phyloP scores from a whole-genome alignment of 2,888 invertebrate genomes.

The Pristionchus maxplancki region DNA sequence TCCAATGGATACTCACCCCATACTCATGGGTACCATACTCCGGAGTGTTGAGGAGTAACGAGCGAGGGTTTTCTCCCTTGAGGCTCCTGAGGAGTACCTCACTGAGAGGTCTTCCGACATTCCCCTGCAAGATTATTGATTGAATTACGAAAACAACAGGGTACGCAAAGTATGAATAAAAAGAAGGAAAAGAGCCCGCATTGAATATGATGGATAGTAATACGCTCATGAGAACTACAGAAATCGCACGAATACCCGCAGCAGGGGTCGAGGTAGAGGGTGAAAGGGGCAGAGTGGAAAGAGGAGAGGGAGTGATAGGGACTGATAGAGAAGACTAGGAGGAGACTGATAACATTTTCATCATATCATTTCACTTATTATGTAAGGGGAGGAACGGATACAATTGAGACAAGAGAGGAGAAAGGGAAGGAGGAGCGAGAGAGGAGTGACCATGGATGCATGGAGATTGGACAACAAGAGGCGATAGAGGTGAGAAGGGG shows the following conservation, averaged over 20 bases:
- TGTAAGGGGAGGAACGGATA: neutral
- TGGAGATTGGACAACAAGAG: constrained; percentile 11
- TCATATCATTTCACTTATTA: constrained; percentile 34
- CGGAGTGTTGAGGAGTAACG: constrained; percentile 56
- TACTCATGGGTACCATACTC: constrained; percentile 55
- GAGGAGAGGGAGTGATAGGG: constrained; percentile 41
- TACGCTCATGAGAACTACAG: neutral
- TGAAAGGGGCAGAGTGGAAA: constrained; percentile 22
- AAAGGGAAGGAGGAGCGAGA: neutral
- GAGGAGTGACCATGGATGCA: constrained; percentile 30
- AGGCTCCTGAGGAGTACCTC: constrained; percentile 54
- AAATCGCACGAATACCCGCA: neutral
- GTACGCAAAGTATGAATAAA: neutral
- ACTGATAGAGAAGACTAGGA: constrained; percentile 33
- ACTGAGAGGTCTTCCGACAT: constrained; percentile 56
- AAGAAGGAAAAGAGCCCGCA: neutral
- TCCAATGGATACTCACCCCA: constrained; percentile 17
- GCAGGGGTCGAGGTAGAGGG: constrained; percentile 36
- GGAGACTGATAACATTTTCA: constrained; percentile 15
- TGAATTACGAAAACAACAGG: neutral
- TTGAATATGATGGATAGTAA: neutral
- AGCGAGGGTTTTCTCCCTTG: constrained; percentile 53
- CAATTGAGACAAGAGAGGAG: neutral
- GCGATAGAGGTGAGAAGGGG: neutral
- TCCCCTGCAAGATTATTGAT: neutral